Evolutionary conservation across 1,140 invertebrate genomes (phyloP).

Genomic region (Semibalanus balanoides): DNA sequence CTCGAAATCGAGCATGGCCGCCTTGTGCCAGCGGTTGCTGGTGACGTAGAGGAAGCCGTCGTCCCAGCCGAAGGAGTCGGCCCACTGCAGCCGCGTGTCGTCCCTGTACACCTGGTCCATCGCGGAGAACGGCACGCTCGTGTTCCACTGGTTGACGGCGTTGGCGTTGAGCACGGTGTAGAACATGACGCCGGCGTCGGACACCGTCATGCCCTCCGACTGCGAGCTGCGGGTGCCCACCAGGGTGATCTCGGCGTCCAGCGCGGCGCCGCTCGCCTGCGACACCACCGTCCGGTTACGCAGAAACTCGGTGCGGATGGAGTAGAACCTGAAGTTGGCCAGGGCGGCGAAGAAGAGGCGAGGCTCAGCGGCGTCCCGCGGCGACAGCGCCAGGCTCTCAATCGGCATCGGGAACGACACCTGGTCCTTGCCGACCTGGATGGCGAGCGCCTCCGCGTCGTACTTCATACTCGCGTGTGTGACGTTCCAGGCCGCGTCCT

Average conservation of each 20-base stretch:
- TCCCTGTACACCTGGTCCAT: background rate
- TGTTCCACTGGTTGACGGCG: conserved; percentile 5
- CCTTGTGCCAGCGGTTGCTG: background rate
- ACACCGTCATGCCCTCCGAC: background rate
- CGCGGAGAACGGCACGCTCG: background rate
- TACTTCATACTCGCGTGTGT: background rate
- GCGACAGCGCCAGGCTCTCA: background rate
- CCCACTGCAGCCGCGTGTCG: background rate
- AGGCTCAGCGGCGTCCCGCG: background rate
- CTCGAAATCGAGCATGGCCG: background rate
- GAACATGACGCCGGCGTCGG: background rate
- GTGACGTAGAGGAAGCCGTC: background rate
- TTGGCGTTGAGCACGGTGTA: background rate
- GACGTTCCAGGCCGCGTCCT: background rate
- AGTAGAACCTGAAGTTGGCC: background rate
- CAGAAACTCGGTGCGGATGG: background rate
- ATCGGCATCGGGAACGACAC: background rate
- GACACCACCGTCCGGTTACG: background rate
- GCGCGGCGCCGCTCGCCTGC: background rate
- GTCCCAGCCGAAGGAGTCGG: background rate
- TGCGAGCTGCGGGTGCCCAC: background rate
- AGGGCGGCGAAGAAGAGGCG: background rate
- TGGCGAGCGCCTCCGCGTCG: background rate
- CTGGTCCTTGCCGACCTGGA: background rate
- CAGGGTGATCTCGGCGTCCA: background rate